Conservation (phyloP, 2,888 invertebrate genomes). For the Philopedon plagiatum region DNA sequence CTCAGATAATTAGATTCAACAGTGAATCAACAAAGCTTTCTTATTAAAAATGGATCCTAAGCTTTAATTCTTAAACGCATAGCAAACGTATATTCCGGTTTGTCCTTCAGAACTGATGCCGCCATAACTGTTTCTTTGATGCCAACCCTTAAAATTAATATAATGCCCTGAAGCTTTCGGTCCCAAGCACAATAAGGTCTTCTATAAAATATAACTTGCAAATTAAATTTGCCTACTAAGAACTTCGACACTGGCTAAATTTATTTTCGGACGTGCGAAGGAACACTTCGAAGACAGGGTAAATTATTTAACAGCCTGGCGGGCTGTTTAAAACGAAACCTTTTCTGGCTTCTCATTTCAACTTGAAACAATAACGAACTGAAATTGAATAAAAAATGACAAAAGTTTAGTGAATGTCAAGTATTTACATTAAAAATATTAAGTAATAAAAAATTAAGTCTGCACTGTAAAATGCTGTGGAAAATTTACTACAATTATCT, state of each 20-base stretch:
- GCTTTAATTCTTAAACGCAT: conserved; percentile 20
- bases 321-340: not conserved
- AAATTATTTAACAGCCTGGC: conserved; percentile 3
- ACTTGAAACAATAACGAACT: too few species aligned
- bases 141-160: conserved; percentile 29
- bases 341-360: too few species aligned
- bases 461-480: too few species aligned
- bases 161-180: conserved; percentile 12
- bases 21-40: not conserved
- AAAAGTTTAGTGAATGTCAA: too few species aligned
- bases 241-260: conserved; percentile 11
- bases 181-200: conserved; percentile 10
- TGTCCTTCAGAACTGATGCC: conserved; percentile 11
- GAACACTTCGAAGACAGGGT: not conserved
- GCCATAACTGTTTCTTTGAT: conserved; percentile 26
- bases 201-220: conserved; percentile 34
- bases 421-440: too few species aligned
- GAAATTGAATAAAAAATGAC: too few species aligned
- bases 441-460: too few species aligned
- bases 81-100: conserved; percentile 14
- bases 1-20: too few species aligned
- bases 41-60: conserved; percentile 18
- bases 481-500: too few species aligned
- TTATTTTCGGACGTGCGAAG: conserved; percentile 21
- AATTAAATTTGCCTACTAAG: conserved; percentile 31